A percentile compares a stretch with the other conserved stretches of the same genome.
phyloP scores from a whole-genome alignment of 2,113 vertebrate genomes.

The Pleuronectes platessa region DNA sequence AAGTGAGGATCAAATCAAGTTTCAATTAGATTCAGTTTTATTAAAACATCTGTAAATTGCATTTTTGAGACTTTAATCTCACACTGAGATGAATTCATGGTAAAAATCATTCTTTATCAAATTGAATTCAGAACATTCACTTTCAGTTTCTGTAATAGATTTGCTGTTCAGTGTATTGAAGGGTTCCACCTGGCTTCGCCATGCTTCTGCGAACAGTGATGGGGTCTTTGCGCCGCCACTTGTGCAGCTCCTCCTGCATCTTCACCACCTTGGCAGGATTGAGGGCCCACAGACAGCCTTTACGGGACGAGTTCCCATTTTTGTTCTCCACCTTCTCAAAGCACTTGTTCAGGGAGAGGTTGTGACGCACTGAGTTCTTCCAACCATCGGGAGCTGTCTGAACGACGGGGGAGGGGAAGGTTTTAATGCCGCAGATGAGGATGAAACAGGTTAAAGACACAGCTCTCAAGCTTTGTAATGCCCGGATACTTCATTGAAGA shows the following conservation, averaged over 20 bases:
- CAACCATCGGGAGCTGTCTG: constrained; percentile 98
- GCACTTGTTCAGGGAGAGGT: constrained; percentile 97
- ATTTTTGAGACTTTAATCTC: neutral
- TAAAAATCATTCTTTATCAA: neutral
- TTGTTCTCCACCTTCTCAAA: constrained; percentile 99
- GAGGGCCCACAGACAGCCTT: constrained; percentile 96
- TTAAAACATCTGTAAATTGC: neutral
- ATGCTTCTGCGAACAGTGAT: constrained; percentile 94
- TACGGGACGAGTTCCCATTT: constrained; percentile 89
- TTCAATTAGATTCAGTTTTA: neutral
- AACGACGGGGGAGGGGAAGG: constrained; percentile 9
- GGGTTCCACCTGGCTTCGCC: constrained; percentile 91
- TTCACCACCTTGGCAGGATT: constrained; percentile 96
- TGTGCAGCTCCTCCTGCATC: constrained; percentile 98
- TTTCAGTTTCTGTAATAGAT: neutral
- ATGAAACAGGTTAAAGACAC: neutral
- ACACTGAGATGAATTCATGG: neutral
- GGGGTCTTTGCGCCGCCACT: constrained; percentile 97
- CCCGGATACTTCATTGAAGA: neutral
- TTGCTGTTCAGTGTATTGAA: neutral
- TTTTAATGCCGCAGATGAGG: neutral
- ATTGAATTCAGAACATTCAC: neutral
- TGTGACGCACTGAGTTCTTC: constrained; percentile 99
- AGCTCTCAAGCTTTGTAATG: neutral
- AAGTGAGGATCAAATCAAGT: neutral